Conservation (phyloP, 2,888 invertebrate species). For the Terebella lapidaria region DNA sequence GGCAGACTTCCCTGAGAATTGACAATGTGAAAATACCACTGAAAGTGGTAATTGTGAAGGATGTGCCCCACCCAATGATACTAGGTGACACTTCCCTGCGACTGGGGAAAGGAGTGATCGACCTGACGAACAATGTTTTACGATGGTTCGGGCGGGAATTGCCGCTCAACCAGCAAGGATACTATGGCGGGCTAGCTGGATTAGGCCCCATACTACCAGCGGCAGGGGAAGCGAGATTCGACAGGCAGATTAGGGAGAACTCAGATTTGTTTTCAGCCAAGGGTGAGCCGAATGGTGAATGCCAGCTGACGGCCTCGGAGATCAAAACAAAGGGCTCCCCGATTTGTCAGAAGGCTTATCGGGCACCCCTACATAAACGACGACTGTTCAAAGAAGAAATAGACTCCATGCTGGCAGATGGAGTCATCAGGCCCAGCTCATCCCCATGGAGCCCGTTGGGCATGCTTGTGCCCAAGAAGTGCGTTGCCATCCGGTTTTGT, state of each 20-base stretch:
- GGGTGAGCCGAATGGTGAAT: not conserved
- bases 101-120: not conserved
- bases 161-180: too few relatives aligned
- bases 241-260: not conserved
- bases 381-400: not conserved
- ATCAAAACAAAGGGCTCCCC: not conserved
- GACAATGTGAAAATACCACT: too few relatives aligned
- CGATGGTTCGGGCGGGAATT: too few relatives aligned
- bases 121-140: not conserved
- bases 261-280: not conserved
- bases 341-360: not conserved
- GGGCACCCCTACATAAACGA: not conserved
- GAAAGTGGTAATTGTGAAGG: not conserved
- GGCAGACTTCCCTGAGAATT: too few relatives aligned
- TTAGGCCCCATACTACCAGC: not conserved
- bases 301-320: not conserved
- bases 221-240: not conserved
- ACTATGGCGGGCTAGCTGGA: not conserved
- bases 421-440: not conserved
- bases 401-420: not conserved
- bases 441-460: not conserved
- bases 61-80: not conserved
- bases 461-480: constrained; percentile 1
- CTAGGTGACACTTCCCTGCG: not conserved
- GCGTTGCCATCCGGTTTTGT: constrained; percentile 11